Base-by-base conservation (phyloP, 2,113 vertebrate genomes). In the Poecile atricapillus region DNA sequence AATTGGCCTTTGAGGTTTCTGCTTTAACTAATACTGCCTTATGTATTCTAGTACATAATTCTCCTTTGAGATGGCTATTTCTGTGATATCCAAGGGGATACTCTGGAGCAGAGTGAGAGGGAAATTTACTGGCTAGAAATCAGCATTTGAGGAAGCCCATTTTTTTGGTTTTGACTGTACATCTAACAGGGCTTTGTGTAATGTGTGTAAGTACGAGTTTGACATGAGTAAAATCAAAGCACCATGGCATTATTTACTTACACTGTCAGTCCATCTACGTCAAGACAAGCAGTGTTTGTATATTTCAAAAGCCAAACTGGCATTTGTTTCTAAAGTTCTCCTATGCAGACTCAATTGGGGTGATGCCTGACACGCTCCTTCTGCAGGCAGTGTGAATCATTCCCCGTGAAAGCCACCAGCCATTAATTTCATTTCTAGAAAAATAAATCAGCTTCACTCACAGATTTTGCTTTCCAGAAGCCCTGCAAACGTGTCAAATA, bases 391-490 rank as follows among this genome's bases (percentile, higher is more conserved):
- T 17, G 14, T 89, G 55, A 91, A 91, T 94, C 96, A 83, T 87
- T 96, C 95, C 80, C 91, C 41, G 4, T 91, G 94, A 41, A 84
- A 97, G 89, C 94, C 88, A 93, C 73, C 22, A 75, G 93, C 94
- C 92, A 96, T 97, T 97, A 95, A 97, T 98, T 98, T 97, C 79
- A 93, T 94, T 96, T 96, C 92, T 88, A 94, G 91, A 96, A 68
- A 85, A 93, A 97, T 97, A 96, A 89, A 94, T 97, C 98, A 96
- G 83, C 93, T 95, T 96, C 93, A 58, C 58, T 95, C 91, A 88
- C 92, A 87, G 96, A 87, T 92, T 97, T 88, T 56, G 46, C 84
- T 97, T 89, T 96, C 97, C 87, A 95, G 87, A 97, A 94, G 81
- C 95, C 81, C 80, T 91, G 94, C 76, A 96, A 82, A 95, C 94